Percentiles rank a stretch among this genome's conserved stretches.
These are phyloP conservation scores for Petrocephalus sullivani DNA, from an alignment of 2,797 vertebrate genomes.

Conservation along the genomic window DNA sequence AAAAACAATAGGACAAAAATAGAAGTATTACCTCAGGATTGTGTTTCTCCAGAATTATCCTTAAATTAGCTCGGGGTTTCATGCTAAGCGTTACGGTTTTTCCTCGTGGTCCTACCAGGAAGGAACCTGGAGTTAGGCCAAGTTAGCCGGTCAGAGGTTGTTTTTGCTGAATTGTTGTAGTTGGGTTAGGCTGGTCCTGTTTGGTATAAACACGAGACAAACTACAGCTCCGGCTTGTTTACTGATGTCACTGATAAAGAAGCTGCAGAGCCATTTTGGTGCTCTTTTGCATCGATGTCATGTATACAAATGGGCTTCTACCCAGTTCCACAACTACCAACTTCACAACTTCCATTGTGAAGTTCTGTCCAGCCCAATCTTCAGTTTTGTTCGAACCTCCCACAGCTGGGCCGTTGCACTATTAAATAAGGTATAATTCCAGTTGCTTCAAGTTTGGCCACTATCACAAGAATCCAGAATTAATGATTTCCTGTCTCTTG, in stretches of 20 bases:
- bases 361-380: not conserved
- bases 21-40: not conserved
- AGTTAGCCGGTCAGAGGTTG: not conserved
- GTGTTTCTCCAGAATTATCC: not conserved
- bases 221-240: not conserved
- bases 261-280: not conserved
- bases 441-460: conserved; percentile 36
- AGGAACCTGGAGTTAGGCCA: not conserved
- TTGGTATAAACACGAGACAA: not conserved
- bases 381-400: not conserved
- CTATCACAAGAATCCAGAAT: conserved; percentile 30
- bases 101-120: not conserved
- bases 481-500: conserved; percentile 28
- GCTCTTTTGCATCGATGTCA: not conserved
- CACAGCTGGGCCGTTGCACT: not conserved
- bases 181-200: not conserved
- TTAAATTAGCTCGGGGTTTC: not conserved
- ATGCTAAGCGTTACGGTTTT: not conserved
- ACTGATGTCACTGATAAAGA: not conserved
- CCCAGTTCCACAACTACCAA: not conserved
- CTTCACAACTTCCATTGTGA: not conserved
- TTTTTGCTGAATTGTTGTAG: not conserved
- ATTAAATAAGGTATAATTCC: conserved; percentile 39
- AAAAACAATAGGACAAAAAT: not conserved
- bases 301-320: not conserved